Conservation (phyloP, 2,113 vertebrate genomes). For the Thomomys bottae region DNA sequence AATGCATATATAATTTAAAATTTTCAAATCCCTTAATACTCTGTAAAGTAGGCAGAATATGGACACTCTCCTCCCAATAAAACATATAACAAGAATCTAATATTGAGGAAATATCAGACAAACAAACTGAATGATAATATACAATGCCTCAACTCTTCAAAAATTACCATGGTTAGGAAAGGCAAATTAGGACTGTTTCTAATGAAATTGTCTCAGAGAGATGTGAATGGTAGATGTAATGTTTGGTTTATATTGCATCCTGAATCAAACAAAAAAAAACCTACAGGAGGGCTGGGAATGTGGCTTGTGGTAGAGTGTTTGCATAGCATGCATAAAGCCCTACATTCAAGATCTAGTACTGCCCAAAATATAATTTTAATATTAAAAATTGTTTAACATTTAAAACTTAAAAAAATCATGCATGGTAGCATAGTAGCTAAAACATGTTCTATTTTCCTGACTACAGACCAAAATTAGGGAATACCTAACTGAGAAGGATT, state of each 20-base stretch:
- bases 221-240: background rate
- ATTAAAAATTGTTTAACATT: too few relatives aligned
- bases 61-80: too few relatives aligned
- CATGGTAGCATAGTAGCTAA: background rate
- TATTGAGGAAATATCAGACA: background rate
- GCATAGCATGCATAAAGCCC: too few relatives aligned
- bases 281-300: too few relatives aligned
- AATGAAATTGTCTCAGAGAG: background rate
- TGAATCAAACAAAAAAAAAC: background rate
- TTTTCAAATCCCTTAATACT: background rate
- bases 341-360: too few relatives aligned
- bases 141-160: slow-evolving; percentile 5
- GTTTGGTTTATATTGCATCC: background rate
- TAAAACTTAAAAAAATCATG: too few relatives aligned
- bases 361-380: too few relatives aligned
- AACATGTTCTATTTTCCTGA: background rate
- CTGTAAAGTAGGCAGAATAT: background rate
- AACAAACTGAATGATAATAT: background rate
- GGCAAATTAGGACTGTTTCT: background rate
- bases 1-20: too few relatives aligned
- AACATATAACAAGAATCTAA: background rate
- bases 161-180: background rate
- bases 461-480: background rate
- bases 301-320: too few relatives aligned
- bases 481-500: background rate